These are phyloP conservation scores for Melanotus villosus DNA, from an alignment of 2,888 invertebrate species.

Conservation along the genomic window DNA sequence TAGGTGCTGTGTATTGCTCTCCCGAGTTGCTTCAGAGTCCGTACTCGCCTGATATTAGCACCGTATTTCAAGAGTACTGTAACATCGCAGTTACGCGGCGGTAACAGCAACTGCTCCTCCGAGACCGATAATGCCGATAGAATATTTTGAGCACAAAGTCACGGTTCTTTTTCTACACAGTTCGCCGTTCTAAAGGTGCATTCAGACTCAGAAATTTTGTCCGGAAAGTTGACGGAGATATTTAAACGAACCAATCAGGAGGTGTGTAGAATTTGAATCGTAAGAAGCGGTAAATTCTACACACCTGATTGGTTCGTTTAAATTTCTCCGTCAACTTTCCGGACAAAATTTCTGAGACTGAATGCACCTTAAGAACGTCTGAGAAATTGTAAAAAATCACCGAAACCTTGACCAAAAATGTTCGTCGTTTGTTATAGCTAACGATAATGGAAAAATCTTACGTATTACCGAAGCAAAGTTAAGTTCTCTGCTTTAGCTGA, in stretches of 20 bases:
- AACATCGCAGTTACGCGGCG: constrained; percentile 56
- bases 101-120: constrained; percentile 60
- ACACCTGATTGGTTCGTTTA: too few species aligned
- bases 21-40: constrained; percentile 37
- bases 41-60: constrained; percentile 60
- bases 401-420: not conserved
- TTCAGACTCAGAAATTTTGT: too few species aligned
- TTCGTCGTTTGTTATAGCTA: not conserved
- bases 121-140: constrained; percentile 65
- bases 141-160: constrained; percentile 59
- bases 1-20: constrained; percentile 39
- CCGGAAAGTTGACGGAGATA: too few species aligned
- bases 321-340: too few species aligned
- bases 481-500: constrained; percentile 14
- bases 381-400: constrained; percentile 26
- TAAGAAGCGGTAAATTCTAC: too few species aligned
- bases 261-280: too few species aligned
- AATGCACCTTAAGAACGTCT: too few species aligned
- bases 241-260: too few species aligned
- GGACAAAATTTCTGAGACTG: too few species aligned
- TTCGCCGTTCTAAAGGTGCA: constrained; percentile 30
- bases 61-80: constrained; percentile 63
- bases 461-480: not conserved
- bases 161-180: constrained; percentile 41
- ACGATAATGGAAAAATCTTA: not conserved